Evolutionary conservation across 2,888 invertebrate species (phyloP).

Genomic region (Cylloceria caligata): DNA sequence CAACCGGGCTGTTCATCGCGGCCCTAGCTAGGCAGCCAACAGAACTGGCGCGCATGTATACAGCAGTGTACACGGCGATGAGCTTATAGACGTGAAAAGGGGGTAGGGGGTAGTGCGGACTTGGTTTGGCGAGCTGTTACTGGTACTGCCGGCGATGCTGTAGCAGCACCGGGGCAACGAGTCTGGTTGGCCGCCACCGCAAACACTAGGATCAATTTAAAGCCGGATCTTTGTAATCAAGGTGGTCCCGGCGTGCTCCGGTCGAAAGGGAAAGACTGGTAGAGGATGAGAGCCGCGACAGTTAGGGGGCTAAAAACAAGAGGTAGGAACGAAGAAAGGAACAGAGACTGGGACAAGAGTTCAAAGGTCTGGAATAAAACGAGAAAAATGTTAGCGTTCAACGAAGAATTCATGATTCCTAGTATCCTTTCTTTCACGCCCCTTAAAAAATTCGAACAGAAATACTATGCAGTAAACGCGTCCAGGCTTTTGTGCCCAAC

Average conservation of each 20-base stretch:
- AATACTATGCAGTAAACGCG: conserved; percentile 5
- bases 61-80: conserved; percentile 42
- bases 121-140: conserved; percentile 30
- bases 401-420: conserved; percentile 34
- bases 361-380: conserved; percentile 58
- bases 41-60: conserved; percentile 30
- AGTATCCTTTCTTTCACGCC: conserved; percentile 5
- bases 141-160: conserved; percentile 14
- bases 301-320: conserved; percentile 15
- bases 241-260: conserved; percentile 74
- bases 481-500: background rate
- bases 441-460: conserved; percentile 15
- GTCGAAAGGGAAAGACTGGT: conserved; percentile 48
- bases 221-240: conserved; percentile 84
- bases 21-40: conserved; percentile 39
- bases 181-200: conserved; percentile 70
- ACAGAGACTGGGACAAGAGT: conserved; percentile 36
- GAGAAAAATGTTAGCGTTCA: conserved; percentile 57
- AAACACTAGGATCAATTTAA: conserved; percentile 82
- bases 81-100: conserved; percentile 31
- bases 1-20: conserved; percentile 61
- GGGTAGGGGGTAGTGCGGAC: conserved; percentile 25
- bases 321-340: conserved; percentile 24
- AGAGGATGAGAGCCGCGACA: conserved; percentile 1
- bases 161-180: conserved; percentile 39